Base-by-base conservation (phyloP, 2,888 invertebrate species). In the Leucophenga maculata region DNA sequence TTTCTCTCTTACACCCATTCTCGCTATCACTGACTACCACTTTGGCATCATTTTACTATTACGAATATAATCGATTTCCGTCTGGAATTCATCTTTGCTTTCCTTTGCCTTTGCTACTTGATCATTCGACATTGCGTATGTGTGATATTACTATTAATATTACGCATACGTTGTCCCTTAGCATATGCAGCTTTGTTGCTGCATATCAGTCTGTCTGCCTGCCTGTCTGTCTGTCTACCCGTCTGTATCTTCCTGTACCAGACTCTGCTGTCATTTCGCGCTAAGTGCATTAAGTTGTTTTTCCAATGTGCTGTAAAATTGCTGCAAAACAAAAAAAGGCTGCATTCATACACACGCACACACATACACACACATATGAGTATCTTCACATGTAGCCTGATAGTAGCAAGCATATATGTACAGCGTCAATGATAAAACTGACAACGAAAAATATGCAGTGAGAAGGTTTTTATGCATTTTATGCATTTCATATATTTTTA, bases 281-380 rank as follows among this genome's bases (percentile, higher is more conserved):
- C 84, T 87, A 87, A 87, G 87, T 87, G 87, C 87, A 87, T 86
- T 86, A 86, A 87, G 86, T 85, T 87, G 87, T 87, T 86, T 77
- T 77, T 75, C 81, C 65, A 65, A 20, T 52, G 52, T 13, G 44
- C 44, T 65, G 18, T 31, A 14, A 65, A 65, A 65, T 52, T 65
- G 39, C 65, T 57, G 18, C 20, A 57, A 57, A 57, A 57, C 2
- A 26, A 22, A 26, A 57, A 26, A 18, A 3, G 18, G 6, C n/a
- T 13, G 16, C 18, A 14, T 48, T 48, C 16, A 13, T n/a, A n/a
- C n/a, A n/a, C n/a, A n/a, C n/a, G n/a, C n/a, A n/a, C n/a, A n/a
- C n/a, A n/a, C n/a, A n/a, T n/a, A n/a, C n/a, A n/a, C n/a, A n/a
- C n/a, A n/a, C n/a, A n/a, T n/a, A n/a, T n/a, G n/a, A n/a, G n/a